phyloP scores from a whole-genome alignment of 1,140 invertebrate genomes.

The Hirudo medicinalis region DNA sequence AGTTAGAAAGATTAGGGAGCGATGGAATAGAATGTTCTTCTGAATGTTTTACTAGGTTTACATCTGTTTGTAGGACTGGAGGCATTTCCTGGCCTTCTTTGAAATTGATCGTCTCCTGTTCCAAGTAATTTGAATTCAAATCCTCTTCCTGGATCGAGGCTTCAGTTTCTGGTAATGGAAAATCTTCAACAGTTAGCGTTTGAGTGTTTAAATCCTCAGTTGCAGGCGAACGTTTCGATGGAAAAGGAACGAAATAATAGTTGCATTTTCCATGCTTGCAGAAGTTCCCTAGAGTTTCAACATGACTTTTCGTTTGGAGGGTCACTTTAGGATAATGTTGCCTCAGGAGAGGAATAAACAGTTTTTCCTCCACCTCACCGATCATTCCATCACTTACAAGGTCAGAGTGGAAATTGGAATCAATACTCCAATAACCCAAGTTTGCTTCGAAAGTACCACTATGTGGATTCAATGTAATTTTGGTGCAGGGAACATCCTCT shows the following conservation, averaged over 20 bases:
- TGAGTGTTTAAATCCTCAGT: background rate
- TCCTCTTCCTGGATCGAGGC: background rate
- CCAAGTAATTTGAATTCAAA: background rate
- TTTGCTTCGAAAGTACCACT: background rate
- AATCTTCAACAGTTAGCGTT: background rate
- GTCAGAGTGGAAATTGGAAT: background rate
- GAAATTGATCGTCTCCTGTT: background rate
- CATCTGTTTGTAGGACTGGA: too few species aligned
- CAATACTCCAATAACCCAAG: constrained; percentile 1
- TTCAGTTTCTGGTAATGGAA: background rate
- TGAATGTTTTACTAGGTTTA: too few species aligned
- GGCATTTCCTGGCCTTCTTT: too few species aligned
- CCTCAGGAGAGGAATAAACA: background rate
- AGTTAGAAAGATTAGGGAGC: too few species aligned
- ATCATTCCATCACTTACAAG: background rate
- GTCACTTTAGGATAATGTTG: background rate
- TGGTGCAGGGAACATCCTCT: background rate
- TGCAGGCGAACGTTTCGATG: background rate
- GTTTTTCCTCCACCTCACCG: background rate
- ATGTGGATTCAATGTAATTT: background rate
- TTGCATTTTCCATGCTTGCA: background rate
- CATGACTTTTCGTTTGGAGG: background rate
- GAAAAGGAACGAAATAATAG: background rate
- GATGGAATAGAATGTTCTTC: too few species aligned
- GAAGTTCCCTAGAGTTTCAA: background rate